Base-by-base conservation (phyloP, 1,140 invertebrate genomes). In the Spodoptera litura region DNA sequence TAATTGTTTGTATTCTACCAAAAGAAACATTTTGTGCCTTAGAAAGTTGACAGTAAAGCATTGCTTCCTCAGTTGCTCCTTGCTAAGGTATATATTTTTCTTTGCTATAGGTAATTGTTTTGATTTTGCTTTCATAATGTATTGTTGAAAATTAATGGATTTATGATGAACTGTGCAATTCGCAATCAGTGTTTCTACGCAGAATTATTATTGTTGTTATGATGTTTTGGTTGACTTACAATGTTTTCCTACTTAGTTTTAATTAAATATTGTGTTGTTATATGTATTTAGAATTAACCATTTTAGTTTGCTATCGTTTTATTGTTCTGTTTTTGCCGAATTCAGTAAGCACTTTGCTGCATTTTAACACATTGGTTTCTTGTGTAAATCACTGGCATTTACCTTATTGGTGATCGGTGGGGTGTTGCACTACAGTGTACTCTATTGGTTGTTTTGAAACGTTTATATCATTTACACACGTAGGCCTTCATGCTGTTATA, bases 21-120 rank as follows among this genome's bases (percentile, higher is more conserved):
- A 38, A 58, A 27, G 12, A 68, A 77, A 77, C 62, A 68, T 77
- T 64, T 77, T 77, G 74, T 77, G 74, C 52, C 74, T 77, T 77
- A 58, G 62, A 77, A 58, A 77, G 38, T 44, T 62, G 51, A 52
- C 52, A 56, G 74, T 68, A 62, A 53, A 53, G 51, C 35, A 20
- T 76, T 55, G 44, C 31, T 31, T 56, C 53, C 3, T 77, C 44
- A 31, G 15, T n/a, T 38, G 2, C 44, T 44, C 51, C 38, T 31
- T 53, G 27, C 73, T 68, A 77, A 77, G 74, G 74, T 77, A 66
- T 13, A 20, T 56, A 9, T 59, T 44, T 59, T 49, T 49, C 6
- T 38, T 58, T 2, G 3, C 4, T 20, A 56, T 15, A 20, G 20
- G 20, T 20, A 53, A 35, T 59, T 58, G 13, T 49, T 59, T 27